Conservation (phyloP, 2,888 invertebrate genomes). For the Drosophila multiciliata region DNA sequence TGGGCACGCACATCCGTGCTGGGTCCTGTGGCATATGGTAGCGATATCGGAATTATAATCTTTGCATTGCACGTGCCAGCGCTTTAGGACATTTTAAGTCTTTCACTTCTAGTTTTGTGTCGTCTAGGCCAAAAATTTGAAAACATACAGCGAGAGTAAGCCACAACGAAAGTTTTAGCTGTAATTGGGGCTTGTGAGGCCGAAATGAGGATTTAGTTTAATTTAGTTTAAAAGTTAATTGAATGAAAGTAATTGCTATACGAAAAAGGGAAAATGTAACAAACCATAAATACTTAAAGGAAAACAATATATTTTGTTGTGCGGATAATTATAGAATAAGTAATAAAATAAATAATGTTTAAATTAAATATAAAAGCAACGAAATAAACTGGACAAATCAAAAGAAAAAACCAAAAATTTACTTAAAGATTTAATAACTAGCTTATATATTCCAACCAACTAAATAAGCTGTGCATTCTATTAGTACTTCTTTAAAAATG, state of each 20-base stretch:
- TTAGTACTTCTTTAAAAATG: too few relatives aligned
- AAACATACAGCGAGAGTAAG: slow-evolving; percentile 36
- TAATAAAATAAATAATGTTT: background rate
- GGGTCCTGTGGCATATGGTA: slow-evolving; percentile 14
- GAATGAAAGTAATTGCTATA: slow-evolving; percentile 31
- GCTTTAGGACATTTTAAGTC: slow-evolving; percentile 58
- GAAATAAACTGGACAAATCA: background rate
- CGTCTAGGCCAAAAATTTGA: slow-evolving; percentile 16
- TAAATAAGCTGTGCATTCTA: background rate
- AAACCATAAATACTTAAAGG: background rate
- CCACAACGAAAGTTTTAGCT: slow-evolving; percentile 48
- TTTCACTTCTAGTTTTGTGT: slow-evolving; percentile 66
- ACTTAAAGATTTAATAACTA: background rate
- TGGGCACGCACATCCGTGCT: slow-evolving; percentile 45
- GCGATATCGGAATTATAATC: slow-evolving; percentile 35
- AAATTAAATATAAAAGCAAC: background rate
- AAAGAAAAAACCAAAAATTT: background rate
- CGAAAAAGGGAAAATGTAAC: background rate
- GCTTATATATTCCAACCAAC: too few relatives aligned
- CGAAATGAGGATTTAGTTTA: slow-evolving; percentile 57
- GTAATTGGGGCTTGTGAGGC: slow-evolving; percentile 25
- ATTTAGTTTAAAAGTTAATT: slow-evolving; percentile 63
- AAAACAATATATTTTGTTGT: background rate
- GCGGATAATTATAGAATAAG: background rate
- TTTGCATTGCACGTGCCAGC: slow-evolving; percentile 49